Evolutionary conservation across 2,113 vertebrate species (phyloP), one percentile per base, ranked within the genome.

Genomic region (Xenus cinereus): DNA sequence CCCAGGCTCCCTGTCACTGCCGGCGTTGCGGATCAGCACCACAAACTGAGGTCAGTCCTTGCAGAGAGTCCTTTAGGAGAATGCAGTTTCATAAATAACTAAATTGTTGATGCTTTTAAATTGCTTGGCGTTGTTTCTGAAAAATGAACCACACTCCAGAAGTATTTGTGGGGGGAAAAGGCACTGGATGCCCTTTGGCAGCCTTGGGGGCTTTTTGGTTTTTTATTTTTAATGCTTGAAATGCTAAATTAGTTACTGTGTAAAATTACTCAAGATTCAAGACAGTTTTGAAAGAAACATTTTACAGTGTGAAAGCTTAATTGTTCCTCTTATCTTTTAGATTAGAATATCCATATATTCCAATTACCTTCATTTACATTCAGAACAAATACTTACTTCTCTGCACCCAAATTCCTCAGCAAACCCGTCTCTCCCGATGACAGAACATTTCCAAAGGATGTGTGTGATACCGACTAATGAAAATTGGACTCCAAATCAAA

Each of bases 281-380:
- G 59, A 48, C 53, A 84, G n/a, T 71, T 86, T 74, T 28, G 46
- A 56, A 39, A 89, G 60, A 91, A 96, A 71, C 53, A 54, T 35
- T 90, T 46, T 66, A 78, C 72, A 84, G 13, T 76, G n/a, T 43
- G 69, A 48, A 84, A 78, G 77, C 17, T 0, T 89, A 91, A 93
- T 59, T 81, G 77, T 74, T 74, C 32, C 33, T 90, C 76, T 92
- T 93, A 60, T 85, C n/a, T 87, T 77, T 93, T 74, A 91, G 77
- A 91, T 93, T 71, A 84, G 76, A 89, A 67, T 78, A 92, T 54
- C 77, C 87, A 77, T 93, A 57, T 69, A 89, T 81, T 89, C 64
- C 50, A 69, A 84, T 94, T 95, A 89, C 64, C n/a, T 62, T 93
- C 57, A 96, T 94, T 87, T 89, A 78, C 77, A 93, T 91, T 93